These are phyloP conservation scores for Planiliza haematocheilus DNA, from an alignment of 2,113 vertebrate species.

Conservation along the genomic window DNA sequence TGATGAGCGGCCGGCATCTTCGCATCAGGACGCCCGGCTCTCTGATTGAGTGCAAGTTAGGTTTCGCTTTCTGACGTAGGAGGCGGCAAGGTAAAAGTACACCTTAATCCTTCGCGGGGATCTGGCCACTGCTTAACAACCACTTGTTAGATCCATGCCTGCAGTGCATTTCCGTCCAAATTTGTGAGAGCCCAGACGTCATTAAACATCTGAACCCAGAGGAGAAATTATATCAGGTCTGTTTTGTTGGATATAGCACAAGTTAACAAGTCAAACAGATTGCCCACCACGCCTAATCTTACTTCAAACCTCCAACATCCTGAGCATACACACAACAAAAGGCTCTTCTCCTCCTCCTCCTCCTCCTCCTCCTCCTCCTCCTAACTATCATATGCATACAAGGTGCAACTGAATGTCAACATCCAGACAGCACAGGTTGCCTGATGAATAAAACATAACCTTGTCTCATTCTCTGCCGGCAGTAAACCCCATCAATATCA, in stretches of 20 bases:
- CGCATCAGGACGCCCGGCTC: conserved; percentile 17
- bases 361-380: background rate
- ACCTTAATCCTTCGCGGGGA: conserved; percentile 34
- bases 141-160: conserved; percentile 13
- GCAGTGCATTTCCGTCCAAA: conserved; percentile 6
- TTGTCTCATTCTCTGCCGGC: conserved; percentile 46
- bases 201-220: background rate
- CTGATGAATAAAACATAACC: conserved; percentile 69
- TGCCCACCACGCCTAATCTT: background rate
- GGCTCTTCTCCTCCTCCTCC: too few species aligned
- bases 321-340: background rate
- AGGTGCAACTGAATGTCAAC: conserved; percentile 52
- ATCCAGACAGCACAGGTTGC: conserved; percentile 50
- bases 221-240: too few species aligned
- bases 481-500: conserved; percentile 55
- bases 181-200: background rate
- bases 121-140: conserved; percentile 27
- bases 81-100: conserved; percentile 12
- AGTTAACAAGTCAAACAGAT: background rate
- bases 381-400: conserved; percentile 17
- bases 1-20: conserved; percentile 28
- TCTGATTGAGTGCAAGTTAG: conserved; percentile 15
- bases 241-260: background rate
- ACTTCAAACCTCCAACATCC: conserved; percentile 1
- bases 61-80: conserved; percentile 36